These are phyloP conservation scores for Schrankia costaestrigalis DNA, from an alignment of 2,888 invertebrate species.

Conservation along the genomic window DNA sequence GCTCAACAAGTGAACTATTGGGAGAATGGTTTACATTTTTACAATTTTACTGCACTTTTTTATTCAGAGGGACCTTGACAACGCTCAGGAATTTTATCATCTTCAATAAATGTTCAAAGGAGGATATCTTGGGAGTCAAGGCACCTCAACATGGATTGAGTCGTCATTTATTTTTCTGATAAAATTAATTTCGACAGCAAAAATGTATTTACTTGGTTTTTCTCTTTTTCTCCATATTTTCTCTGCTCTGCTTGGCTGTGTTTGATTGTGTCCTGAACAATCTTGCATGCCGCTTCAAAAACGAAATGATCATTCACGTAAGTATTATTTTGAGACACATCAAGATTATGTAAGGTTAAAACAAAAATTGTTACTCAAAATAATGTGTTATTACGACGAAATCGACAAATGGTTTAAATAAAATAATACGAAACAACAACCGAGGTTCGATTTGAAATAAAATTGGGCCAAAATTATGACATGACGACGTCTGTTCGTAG, in stretches of 20 bases:
- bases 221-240: slow-evolving; percentile 88
- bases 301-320: slow-evolving; percentile 87
- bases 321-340: slow-evolving; percentile 84
- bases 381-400: slow-evolving; percentile 26
- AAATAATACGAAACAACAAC: slow-evolving; percentile 22
- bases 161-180: slow-evolving; percentile 76
- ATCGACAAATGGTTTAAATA: slow-evolving; percentile 22
- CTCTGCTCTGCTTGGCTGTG: slow-evolving; percentile 92
- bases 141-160: slow-evolving; percentile 71
- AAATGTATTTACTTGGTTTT: slow-evolving; percentile 87
- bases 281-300: slow-evolving; percentile 88
- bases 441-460: slow-evolving; percentile 21
- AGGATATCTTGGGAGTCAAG: slow-evolving; percentile 55
- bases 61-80: slow-evolving; percentile 69
- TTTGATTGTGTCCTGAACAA: slow-evolving; percentile 90
- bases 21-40: slow-evolving; percentile 63
- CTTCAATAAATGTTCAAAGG: slow-evolving; percentile 18
- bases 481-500: slow-evolving; percentile 26
- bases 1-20: slow-evolving; percentile 37
- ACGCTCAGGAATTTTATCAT: slow-evolving; percentile 25
- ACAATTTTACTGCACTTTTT: slow-evolving; percentile 76
- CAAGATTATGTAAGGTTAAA: slow-evolving; percentile 49
- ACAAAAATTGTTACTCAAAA: slow-evolving; percentile 29
- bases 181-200: slow-evolving; percentile 77
- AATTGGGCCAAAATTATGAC: slow-evolving; percentile 20